Evolutionary conservation across 2,888 invertebrate species (phyloP).

Genomic region (Molanna angustata): DNA sequence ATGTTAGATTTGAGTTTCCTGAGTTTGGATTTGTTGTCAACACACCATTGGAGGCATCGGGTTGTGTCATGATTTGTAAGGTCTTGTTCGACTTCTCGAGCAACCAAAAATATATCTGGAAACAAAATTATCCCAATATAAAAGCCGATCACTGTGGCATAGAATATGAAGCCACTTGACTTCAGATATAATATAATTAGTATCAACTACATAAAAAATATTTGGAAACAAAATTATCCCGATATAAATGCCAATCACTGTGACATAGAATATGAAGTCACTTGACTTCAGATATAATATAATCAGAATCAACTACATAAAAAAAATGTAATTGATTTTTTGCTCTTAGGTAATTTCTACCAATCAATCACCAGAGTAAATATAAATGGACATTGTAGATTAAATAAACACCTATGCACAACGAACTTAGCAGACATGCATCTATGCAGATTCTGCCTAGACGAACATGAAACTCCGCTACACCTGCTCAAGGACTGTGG

Average conservation of each 20-base stretch:
- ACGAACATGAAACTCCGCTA: too few species aligned
- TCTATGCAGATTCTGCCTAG: too few species aligned
- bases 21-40: conserved; percentile 93
- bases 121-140: conserved; percentile 13
- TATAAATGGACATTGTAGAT: too few species aligned
- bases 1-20: conserved; percentile 91
- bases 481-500: too few species aligned
- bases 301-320: conserved; percentile 70
- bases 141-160: neutral
- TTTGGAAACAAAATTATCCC: conserved; percentile 51
- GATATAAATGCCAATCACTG: neutral
- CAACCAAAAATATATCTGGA: conserved; percentile 78
- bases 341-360: too few species aligned
- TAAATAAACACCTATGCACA: too few species aligned
- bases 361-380: too few species aligned
- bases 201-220: conserved; percentile 77
- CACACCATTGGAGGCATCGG: conserved; percentile 93
- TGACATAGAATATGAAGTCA: neutral
- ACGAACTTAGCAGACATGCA: too few species aligned
- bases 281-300: too few species aligned
- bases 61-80: conserved; percentile 76
- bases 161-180: neutral
- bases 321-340: too few species aligned
- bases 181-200: too few species aligned
- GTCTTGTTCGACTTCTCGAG: conserved; percentile 84